Conservation (phyloP, 1,140 invertebrate genomes). For the Zaprionus capensis region DNA sequence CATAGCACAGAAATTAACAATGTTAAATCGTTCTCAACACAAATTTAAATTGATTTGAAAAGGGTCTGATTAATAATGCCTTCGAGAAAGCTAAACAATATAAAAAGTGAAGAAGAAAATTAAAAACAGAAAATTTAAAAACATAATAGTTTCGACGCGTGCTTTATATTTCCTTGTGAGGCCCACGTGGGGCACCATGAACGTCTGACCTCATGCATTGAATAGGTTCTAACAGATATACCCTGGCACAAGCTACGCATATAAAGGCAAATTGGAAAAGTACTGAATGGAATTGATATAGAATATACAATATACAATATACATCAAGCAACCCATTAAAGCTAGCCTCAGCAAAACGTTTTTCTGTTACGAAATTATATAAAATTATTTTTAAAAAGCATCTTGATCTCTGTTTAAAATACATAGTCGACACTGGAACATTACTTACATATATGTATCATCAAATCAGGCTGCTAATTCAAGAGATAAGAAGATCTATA, state of each 20-base stretch:
- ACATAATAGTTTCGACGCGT: not conserved
- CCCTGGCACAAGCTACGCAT: not conserved
- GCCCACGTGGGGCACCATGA: not conserved
- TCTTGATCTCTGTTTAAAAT: not conserved
- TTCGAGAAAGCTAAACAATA: not conserved
- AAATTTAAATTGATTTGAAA: not conserved
- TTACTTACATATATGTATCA: not conserved
- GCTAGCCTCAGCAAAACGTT: not conserved
- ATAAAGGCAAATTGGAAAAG: not conserved
- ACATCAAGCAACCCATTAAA: too few species aligned
- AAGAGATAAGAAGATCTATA: not conserved
- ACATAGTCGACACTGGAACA: not conserved
- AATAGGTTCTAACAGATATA: too few species aligned
- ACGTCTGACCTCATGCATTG: not conserved
- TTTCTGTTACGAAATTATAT: not conserved
- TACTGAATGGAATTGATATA: not conserved
- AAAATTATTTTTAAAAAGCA: not conserved
- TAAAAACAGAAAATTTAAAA: not conserved
- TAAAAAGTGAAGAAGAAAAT: not conserved
- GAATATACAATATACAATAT: too few species aligned
- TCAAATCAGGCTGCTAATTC: not conserved
- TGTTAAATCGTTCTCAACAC: not conserved
- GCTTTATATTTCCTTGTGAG: not conserved
- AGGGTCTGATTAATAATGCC: not conserved
- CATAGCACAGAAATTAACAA: not conserved